phyloP scores from a whole-genome alignment of 2,888 invertebrate genomes.

The Amiota communis region DNA sequence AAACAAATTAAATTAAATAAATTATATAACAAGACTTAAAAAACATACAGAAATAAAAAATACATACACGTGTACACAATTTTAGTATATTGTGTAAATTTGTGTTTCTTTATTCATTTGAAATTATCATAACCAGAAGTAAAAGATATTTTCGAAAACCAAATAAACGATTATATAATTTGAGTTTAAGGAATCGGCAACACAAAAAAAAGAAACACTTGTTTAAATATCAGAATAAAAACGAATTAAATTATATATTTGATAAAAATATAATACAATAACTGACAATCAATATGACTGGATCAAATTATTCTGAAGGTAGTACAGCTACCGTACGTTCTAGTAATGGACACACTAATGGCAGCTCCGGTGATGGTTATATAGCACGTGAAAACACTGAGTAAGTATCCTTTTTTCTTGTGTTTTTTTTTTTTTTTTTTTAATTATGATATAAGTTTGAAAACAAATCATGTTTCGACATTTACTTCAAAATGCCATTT shows the following conservation, averaged over 20 bases:
- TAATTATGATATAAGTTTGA: neutral
- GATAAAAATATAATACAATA: neutral
- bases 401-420: conserved; percentile 49
- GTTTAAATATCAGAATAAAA: conserved; percentile 2
- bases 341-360: conserved; percentile 40
- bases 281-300: conserved; percentile 47
- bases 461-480: neutral
- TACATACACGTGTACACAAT: neutral
- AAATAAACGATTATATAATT: neutral
- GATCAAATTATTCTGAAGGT: conserved; percentile 48
- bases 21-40: neutral
- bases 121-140: neutral
- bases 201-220: conserved; percentile 9
- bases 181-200: neutral
- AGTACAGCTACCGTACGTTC: conserved; percentile 38
- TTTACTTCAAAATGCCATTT: conserved; percentile 8
- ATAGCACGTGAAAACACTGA: conserved; percentile 49
- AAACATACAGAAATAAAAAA: neutral
- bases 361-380: conserved; percentile 35
- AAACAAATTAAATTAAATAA: neutral
- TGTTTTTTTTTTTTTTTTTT: too few relatives aligned
- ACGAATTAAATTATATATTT: neutral
- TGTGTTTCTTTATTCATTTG: neutral
- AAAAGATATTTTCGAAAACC: neutral
- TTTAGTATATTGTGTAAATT: neutral